Evolutionary conservation across 2,888 invertebrate genomes (phyloP).

Genomic region (Anodontia alba): DNA sequence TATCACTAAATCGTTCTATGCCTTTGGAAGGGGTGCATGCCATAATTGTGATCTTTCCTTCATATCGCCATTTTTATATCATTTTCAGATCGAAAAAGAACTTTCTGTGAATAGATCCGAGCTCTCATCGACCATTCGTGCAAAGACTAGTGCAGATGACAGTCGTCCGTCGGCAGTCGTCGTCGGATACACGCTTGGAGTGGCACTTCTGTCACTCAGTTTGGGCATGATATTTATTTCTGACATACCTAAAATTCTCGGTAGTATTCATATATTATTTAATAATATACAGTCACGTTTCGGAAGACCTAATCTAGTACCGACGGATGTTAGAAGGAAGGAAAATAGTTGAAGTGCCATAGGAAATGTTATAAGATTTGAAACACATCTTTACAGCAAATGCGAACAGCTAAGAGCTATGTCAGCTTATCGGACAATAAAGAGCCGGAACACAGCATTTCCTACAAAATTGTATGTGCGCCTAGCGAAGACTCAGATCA

Average conservation of each 20-base stretch:
- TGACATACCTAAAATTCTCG: constrained; percentile 8
- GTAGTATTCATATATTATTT: background rate
- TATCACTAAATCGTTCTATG: too few relatives aligned
- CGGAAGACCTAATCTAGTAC: background rate
- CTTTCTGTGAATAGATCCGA: constrained; percentile 51
- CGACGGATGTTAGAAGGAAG: background rate
- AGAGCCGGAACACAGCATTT: too few relatives aligned
- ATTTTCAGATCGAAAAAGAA: constrained; percentile 42
- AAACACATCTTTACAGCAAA: too few relatives aligned
- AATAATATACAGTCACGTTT: constrained; percentile 5
- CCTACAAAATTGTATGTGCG: too few relatives aligned
- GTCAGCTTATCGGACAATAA: too few relatives aligned
- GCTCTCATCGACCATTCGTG: constrained; percentile 53
- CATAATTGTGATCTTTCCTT: too few relatives aligned
- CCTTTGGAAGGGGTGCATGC: too few relatives aligned
- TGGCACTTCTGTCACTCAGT: constrained; percentile 36
- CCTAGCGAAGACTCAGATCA: too few relatives aligned
- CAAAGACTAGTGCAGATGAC: constrained; percentile 55
- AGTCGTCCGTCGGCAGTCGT: constrained; percentile 43
- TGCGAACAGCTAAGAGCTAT: too few relatives aligned
- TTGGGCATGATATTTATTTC: constrained; percentile 22
- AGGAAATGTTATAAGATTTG: too few relatives aligned
- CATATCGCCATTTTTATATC: too few relatives aligned
- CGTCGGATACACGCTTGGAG: constrained; percentile 54
- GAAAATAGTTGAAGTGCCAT: constrained; percentile 11